phyloP scores from a whole-genome alignment of 2,113 vertebrate species.

The Pristiophorus japonicus region DNA sequence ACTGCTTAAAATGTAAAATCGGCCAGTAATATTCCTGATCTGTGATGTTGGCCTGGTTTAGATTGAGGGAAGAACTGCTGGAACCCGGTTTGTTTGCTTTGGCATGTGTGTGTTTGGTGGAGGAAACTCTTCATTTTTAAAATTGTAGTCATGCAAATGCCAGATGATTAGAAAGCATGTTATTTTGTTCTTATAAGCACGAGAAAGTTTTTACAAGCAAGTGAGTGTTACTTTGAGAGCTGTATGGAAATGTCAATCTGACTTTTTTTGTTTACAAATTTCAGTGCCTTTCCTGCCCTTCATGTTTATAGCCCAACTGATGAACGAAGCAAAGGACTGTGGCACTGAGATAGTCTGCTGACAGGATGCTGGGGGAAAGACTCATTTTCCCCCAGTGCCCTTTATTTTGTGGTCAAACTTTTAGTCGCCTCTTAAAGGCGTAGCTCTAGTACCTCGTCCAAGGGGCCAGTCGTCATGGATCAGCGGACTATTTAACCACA shows the following conservation, averaged over 20 bases:
- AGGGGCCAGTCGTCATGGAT: background rate
- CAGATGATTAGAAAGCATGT: background rate
- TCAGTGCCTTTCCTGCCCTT: background rate
- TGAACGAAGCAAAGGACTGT: background rate
- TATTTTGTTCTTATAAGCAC: background rate
- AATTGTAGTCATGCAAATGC: background rate
- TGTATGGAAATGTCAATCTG: background rate
- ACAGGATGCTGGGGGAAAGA: background rate
- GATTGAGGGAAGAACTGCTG: background rate
- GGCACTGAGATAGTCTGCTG: background rate
- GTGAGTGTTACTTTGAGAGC: background rate
- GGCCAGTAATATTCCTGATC: background rate
- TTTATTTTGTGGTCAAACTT: background rate
- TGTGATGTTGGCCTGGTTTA: background rate
- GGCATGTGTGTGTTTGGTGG: background rate
- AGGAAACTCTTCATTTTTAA: background rate
- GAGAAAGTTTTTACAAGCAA: background rate
- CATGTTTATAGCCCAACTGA: background rate
- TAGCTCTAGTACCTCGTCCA: too few species aligned
- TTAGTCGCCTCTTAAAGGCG: background rate
- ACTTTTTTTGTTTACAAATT: background rate
- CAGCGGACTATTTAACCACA: background rate
- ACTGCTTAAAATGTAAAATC: background rate
- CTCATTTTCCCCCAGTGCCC: background rate
- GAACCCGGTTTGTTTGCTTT: background rate